Conservation (phyloP, 2,888 invertebrate genomes). For the Pseudoips prasinana region DNA sequence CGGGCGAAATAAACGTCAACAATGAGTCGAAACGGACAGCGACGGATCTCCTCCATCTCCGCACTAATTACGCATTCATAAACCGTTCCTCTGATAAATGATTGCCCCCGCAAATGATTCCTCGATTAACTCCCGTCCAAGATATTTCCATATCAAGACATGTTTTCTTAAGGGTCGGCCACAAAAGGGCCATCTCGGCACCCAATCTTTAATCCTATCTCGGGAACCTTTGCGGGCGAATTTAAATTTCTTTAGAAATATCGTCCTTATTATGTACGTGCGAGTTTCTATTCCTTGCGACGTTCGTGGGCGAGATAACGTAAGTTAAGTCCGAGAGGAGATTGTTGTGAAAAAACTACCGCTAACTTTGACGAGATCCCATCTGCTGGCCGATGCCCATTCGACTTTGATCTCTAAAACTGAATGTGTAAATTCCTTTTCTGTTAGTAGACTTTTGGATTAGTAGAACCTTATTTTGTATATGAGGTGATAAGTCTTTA, state of each 20-base stretch:
- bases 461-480: conserved; percentile 81
- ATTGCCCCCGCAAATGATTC: conserved; percentile 76
- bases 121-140: conserved; percentile 72
- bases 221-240: conserved; percentile 81
- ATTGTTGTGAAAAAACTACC: conserved; percentile 81
- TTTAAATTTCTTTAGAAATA: conserved; percentile 83
- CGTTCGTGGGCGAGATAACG: conserved; percentile 79
- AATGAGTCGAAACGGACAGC: conserved; percentile 44
- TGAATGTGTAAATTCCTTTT: conserved; percentile 44
- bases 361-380: conserved; percentile 75
- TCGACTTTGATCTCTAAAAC: conserved; percentile 60
- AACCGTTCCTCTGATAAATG: conserved; percentile 70
- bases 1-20: conserved; percentile 68
- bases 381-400: conserved; percentile 46
- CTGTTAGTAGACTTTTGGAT: conserved; percentile 53
- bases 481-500: conserved; percentile 83
- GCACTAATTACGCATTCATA: conserved; percentile 70
- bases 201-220: conserved; percentile 83
- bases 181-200: conserved; percentile 80
- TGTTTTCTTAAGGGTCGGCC: conserved; percentile 81
- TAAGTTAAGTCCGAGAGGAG: conserved; percentile 81
- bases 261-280: conserved; percentile 81
- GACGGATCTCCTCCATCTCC: conserved; percentile 44
- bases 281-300: conserved; percentile 79
- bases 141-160: conserved; percentile 82